Conservation (phyloP, 2,113 vertebrate genomes). For the Aptenodytes patagonicus region DNA sequence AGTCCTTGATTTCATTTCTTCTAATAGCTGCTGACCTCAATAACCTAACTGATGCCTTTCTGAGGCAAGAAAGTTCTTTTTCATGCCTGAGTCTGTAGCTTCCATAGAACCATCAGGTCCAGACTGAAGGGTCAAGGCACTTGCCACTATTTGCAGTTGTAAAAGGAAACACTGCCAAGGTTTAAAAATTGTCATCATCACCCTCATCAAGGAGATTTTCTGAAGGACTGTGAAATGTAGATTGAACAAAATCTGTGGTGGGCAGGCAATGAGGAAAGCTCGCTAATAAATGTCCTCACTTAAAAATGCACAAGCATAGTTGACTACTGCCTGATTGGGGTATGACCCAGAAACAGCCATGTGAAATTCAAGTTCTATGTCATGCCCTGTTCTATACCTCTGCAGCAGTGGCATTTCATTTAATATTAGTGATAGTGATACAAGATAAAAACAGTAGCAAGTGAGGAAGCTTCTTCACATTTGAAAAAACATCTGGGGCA, state of each 20-base stretch:
- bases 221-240: background rate
- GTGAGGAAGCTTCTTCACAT: background rate
- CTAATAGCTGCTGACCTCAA: background rate
- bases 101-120: background rate
- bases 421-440: background rate
- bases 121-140: background rate
- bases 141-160: background rate
- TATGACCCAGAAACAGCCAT: background rate
- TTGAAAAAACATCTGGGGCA: background rate
- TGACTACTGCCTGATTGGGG: background rate
- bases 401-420: background rate
- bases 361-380: background rate
- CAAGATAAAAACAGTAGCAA: background rate
- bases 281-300: background rate
- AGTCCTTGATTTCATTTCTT: background rate
- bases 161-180: background rate
- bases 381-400: background rate
- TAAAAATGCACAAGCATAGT: background rate
- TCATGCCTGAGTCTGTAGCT: background rate
- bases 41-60: background rate
- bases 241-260: background rate
- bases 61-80: background rate
- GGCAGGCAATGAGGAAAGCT: background rate
- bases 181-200: background rate
- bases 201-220: background rate